Conservation (phyloP, 2,113 vertebrate species). For the Oriolus oriolus region DNA sequence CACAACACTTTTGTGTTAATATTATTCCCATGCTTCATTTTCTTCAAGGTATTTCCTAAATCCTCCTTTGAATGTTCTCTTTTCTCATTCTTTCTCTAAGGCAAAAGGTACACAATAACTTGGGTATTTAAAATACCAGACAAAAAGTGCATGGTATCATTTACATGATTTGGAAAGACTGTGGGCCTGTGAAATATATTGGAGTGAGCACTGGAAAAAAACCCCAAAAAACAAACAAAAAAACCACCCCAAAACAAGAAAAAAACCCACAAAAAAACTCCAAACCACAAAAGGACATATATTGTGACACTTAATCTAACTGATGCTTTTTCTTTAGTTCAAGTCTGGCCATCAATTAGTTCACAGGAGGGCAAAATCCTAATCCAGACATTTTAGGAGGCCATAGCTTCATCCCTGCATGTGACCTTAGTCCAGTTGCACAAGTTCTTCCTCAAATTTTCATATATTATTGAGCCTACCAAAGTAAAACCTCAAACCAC, state of each 20-base stretch:
- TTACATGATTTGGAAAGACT: neutral
- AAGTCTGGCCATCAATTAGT: neutral
- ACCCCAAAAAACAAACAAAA: neutral
- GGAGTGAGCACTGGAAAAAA: neutral
- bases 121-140: neutral
- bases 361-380: neutral
- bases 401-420: neutral
- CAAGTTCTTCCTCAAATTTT: neutral
- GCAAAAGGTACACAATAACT: neutral
- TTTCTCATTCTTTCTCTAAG: neutral
- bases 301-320: neutral
- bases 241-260: too few species aligned
- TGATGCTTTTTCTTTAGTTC: neutral
- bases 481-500: neutral
- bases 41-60: slow-evolving; percentile 23
- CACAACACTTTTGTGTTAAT: neutral
- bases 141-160: neutral
- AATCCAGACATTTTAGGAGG: neutral
- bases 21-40: slow-evolving; percentile 28
- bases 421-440: neutral
- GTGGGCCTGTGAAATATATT: neutral
- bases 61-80: slow-evolving; percentile 10
- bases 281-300: neutral
- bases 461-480: neutral
- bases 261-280: neutral